A percentile compares a stretch with the other conserved stretches of the same genome.
phyloP scores from a whole-genome alignment of 2,888 invertebrate genomes.

The Campaea margaritaria region DNA sequence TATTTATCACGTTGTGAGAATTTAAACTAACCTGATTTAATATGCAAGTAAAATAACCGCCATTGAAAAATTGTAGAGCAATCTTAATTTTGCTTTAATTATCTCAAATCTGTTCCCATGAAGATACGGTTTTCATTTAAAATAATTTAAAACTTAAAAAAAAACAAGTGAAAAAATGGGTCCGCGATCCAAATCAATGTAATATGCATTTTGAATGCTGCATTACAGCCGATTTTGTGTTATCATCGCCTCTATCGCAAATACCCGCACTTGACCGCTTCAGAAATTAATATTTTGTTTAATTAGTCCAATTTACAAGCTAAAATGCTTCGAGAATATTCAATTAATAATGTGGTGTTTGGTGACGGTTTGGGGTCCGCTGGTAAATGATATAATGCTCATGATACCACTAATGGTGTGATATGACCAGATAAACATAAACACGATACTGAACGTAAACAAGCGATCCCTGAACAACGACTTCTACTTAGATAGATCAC shows the following conservation, averaged over 20 bases:
- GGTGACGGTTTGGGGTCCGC: slow-evolving; percentile 33
- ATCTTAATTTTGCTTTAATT: slow-evolving; percentile 32
- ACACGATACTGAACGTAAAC: too few species aligned
- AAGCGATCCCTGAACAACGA: too few species aligned
- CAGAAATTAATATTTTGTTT: slow-evolving; percentile 41
- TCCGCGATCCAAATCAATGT: slow-evolving; percentile 37
- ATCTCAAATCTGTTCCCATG: slow-evolving; percentile 41
- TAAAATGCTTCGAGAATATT: slow-evolving; percentile 35
- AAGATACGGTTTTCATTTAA: slow-evolving; percentile 28
- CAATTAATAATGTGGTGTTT: slow-evolving; percentile 38
- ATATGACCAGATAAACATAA: background rate
- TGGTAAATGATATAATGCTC: slow-evolving; percentile 21
- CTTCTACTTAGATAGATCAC: too few species aligned
- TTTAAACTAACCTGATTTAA: slow-evolving; percentile 18
- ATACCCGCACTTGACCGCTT: slow-evolving; percentile 29
- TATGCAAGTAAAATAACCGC: background rate
- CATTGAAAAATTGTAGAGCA: background rate
- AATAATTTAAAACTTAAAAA: slow-evolving; percentile 28
- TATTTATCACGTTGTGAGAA: slow-evolving; percentile 11
- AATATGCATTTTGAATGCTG: slow-evolving; percentile 31
- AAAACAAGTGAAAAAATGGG: slow-evolving; percentile 30
- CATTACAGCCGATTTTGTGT: slow-evolving; percentile 37
- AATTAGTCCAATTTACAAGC: slow-evolving; percentile 42
- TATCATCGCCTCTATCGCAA: slow-evolving; percentile 41
- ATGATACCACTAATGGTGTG: slow-evolving; percentile 14